Conservation (phyloP, 1,140 invertebrate species). For the Metaphire vulgaris region DNA sequence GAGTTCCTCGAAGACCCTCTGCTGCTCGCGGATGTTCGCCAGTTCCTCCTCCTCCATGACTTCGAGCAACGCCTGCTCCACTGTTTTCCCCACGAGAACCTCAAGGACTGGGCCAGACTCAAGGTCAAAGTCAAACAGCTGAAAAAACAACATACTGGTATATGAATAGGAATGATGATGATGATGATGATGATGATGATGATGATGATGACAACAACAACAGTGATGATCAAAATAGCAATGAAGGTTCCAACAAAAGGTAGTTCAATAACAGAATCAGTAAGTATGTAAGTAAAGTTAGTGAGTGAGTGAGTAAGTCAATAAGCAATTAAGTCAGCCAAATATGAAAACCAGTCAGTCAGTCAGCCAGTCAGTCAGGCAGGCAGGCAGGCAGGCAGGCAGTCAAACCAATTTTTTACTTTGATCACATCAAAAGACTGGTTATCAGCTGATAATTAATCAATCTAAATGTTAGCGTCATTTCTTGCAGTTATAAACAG, state of each 20-base stretch:
- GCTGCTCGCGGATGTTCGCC: slow-evolving; percentile 68
- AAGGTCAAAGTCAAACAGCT: slow-evolving; percentile 69
- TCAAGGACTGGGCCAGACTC: slow-evolving; percentile 81
- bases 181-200: not conserved
- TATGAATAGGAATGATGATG: not conserved
- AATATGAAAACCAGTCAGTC: too few relatives aligned
- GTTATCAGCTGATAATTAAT: too few relatives aligned
- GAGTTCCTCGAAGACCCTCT: slow-evolving; percentile 67
- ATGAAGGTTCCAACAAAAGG: too few relatives aligned
- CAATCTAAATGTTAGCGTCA: too few relatives aligned
- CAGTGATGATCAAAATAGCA: too few relatives aligned
- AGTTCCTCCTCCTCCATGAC: slow-evolving; percentile 56
- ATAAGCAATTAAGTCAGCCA: not conserved
- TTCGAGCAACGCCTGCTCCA: slow-evolving; percentile 77
- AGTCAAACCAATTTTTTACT: too few relatives aligned
- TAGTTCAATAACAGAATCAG: not conserved
- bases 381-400: too few relatives aligned
- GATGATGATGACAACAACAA: too few relatives aligned
- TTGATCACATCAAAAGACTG: too few relatives aligned
- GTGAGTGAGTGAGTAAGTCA: not conserved
- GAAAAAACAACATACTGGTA: slow-evolving; percentile 58
- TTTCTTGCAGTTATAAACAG: too few relatives aligned
- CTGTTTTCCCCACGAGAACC: slow-evolving; percentile 74
- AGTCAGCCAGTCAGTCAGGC: too few relatives aligned
- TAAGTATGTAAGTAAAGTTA: not conserved